These are phyloP conservation scores for Noctua janthina DNA, from an alignment of 2,888 invertebrate genomes.

Conservation along the genomic window DNA sequence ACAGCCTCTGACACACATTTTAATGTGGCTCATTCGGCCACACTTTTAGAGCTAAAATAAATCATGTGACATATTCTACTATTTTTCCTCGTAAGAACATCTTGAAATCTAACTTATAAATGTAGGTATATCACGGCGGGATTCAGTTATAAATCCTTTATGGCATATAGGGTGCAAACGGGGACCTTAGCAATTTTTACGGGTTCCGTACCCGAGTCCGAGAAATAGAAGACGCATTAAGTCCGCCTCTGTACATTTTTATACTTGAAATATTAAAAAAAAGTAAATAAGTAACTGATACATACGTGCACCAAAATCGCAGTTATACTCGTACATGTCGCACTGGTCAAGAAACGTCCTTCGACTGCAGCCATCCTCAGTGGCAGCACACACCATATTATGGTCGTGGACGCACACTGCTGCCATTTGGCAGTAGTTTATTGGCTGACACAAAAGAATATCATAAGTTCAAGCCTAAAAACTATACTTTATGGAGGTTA, in stretches of 20 bases:
- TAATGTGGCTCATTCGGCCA: not conserved
- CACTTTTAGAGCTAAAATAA: not conserved
- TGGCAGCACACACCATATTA: constrained; percentile 77
- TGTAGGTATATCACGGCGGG: not conserved
- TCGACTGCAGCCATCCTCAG: constrained; percentile 76
- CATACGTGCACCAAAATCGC: constrained; percentile 81
- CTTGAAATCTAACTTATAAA: not conserved
- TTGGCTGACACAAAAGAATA: constrained; percentile 70
- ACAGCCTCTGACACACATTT: not conserved
- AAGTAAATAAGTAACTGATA: constrained; percentile 47
- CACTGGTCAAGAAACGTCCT: constrained; percentile 83
- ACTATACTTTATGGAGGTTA: not conserved
- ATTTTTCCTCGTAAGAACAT: not conserved
- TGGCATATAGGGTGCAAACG: not conserved
- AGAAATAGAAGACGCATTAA: not conserved
- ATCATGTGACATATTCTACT: not conserved
- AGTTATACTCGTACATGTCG: constrained; percentile 87
- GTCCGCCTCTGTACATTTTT: not conserved
- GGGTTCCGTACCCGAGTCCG: not conserved
- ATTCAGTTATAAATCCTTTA: not conserved
- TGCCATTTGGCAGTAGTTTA: constrained; percentile 81
- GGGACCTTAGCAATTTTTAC: not conserved
- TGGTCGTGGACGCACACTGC: constrained; percentile 82
- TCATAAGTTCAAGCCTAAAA: not conserved
- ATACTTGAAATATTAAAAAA: not conserved